Evolutionary conservation across 2,888 invertebrate genomes (phyloP), one percentile per base, ranked within the genome.

Genomic region (Acleris laterana): DNA sequence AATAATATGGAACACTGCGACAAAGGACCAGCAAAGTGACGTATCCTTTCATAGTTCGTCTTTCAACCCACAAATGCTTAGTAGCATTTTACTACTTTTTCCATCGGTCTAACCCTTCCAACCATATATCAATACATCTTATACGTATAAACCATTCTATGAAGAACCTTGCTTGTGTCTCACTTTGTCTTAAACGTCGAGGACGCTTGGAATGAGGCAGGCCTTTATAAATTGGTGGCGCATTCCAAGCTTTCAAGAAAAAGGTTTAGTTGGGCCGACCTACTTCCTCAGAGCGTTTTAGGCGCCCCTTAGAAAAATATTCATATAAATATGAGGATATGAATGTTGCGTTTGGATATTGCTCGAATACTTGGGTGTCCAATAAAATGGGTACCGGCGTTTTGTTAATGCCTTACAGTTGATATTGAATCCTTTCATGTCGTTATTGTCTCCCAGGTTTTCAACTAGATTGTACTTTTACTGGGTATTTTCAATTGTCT

Each of bases 41-140:
- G 78, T 77, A 75, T 78, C 76, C 79, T 78, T 81, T 82, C 80
- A 78, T 80, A 75, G 74, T 48, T 46, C 59, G 75, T 78, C 79
- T 79, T 78, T 78, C 79, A 71, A 78, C 78, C 82, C 83, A 81
- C 87, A 86, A 88, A 87, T 84, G 85, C 83, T 85, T 83, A 83
- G 81, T 81, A 84, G 81, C 82, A 79, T 85, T 88, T 83, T 82
- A 83, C 80, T 81, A 83, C 80, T 84, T 87, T 84, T 83, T 72
- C 82, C 78, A 70, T 74, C 75, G 82, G 78, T 74, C 79, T 81
- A 82, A 83, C 84, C 88, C 87, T 85, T 88, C 81, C 72, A 72
- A 73, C 74, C 76, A 64, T 74, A 83, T 80, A 83, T 83, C 78
- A 81, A 81, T 81, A 84, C 78, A 83, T 86, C 85, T 87, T 88